phyloP scores from a whole-genome alignment of 2,797 vertebrate genomes.

The Darevskia nairensis region DNA sequence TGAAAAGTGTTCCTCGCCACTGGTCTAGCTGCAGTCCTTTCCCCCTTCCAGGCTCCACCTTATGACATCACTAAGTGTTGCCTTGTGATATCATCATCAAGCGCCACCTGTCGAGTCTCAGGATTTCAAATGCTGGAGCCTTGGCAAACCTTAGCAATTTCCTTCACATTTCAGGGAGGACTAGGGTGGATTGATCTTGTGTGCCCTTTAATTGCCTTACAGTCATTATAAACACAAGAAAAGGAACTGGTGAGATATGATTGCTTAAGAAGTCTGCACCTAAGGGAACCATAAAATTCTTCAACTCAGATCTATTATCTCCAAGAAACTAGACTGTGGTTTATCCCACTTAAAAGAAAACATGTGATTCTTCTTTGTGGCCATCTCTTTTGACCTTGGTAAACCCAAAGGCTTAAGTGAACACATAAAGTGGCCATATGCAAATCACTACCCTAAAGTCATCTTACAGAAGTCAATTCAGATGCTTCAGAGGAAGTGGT shows the following conservation, averaged over 20 bases:
- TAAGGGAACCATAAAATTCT: conserved; percentile 30
- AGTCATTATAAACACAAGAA: background rate
- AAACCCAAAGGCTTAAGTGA: background rate
- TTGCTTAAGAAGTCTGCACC: conserved; percentile 35
- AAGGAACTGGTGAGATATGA: conserved; percentile 15
- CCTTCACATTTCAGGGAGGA: background rate
- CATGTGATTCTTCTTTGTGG: conserved; percentile 9
- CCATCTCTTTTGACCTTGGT: conserved; percentile 2
- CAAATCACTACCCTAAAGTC: conserved; percentile 13
- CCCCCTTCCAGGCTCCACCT: background rate
- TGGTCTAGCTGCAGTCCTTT: background rate
- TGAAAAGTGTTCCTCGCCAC: too few species aligned
- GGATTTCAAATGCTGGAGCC: background rate
- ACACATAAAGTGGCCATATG: background rate
- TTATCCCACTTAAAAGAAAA: conserved; percentile 54
- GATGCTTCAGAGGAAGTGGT: background rate
- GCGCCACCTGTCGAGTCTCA: background rate
- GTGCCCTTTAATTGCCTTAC: background rate
- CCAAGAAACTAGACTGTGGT: conserved; percentile 33
- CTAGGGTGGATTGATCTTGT: background rate
- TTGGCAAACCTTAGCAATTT: background rate
- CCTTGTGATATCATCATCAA: background rate
- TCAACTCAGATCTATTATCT: conserved; percentile 38
- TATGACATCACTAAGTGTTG: background rate
- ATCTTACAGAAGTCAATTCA: conserved; percentile 34